Percentiles rank a stretch among this genome's conserved stretches.
phyloP scores from a whole-genome alignment of 2,888 invertebrate genomes.

The Plagodis pulveraria region DNA sequence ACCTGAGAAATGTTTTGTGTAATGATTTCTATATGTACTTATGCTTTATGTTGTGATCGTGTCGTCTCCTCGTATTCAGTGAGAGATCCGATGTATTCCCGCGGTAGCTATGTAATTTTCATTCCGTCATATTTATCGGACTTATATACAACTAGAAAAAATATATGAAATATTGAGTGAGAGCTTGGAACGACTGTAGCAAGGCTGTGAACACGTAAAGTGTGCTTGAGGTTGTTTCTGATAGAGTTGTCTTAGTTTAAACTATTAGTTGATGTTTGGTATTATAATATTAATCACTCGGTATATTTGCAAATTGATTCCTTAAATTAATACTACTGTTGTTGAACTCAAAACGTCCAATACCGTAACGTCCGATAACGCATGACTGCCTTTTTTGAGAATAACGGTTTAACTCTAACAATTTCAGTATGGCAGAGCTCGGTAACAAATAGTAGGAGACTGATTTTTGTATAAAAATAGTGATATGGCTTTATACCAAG shows the following conservation, averaged over 20 bases:
- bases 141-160: slow-evolving; percentile 60
- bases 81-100: background rate
- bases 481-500: slow-evolving; percentile 74
- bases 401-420: slow-evolving; percentile 45
- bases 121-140: slow-evolving; percentile 66
- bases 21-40: slow-evolving; percentile 6
- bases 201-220: slow-evolving; percentile 79
- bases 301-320: slow-evolving; percentile 27
- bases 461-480: slow-evolving; percentile 80
- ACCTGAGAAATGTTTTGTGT: background rate
- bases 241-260: slow-evolving; percentile 17
- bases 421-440: slow-evolving; percentile 58
- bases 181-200: slow-evolving; percentile 77
- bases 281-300: slow-evolving; percentile 33
- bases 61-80: slow-evolving; percentile 9
- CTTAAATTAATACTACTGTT: slow-evolving; percentile 18
- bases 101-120: slow-evolving; percentile 51
- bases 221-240: slow-evolving; percentile 64
- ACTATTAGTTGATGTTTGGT: slow-evolving; percentile 25
- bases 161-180: slow-evolving; percentile 61
- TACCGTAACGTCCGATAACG: slow-evolving; percentile 64
- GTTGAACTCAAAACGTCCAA: slow-evolving; percentile 66
- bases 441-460: slow-evolving; percentile 82
- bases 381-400: slow-evolving; percentile 59
- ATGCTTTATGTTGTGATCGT: slow-evolving; percentile 13